These are phyloP conservation scores for Corvus moneduloides DNA, from an alignment of 2,113 vertebrate genomes.

Conservation along the genomic window DNA sequence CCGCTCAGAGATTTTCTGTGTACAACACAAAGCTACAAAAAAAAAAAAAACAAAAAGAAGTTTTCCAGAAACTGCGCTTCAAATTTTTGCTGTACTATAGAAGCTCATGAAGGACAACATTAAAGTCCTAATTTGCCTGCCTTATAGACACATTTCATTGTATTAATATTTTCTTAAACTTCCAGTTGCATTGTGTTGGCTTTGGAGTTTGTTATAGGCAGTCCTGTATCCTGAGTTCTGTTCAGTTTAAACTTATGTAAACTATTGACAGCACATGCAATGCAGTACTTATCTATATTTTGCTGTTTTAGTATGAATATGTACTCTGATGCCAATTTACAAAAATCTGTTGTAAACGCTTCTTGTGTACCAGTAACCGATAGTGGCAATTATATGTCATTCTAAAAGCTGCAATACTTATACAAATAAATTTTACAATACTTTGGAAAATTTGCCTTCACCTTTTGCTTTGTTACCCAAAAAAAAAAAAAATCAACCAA, in stretches of 20 bases:
- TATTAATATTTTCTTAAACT: slow-evolving; percentile 63
- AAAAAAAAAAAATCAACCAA: not conserved
- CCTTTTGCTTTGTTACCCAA: slow-evolving; percentile 33
- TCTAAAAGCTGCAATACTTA: slow-evolving; percentile 81
- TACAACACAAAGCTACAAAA: slow-evolving; percentile 39
- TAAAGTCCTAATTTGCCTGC: slow-evolving; percentile 53
- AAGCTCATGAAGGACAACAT: slow-evolving; percentile 58
- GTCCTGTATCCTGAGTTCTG: slow-evolving; percentile 68
- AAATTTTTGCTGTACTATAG: slow-evolving; percentile 54
- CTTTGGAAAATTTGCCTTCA: slow-evolving; percentile 72
- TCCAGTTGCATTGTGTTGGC: slow-evolving; percentile 68
- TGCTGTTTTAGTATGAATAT: slow-evolving; percentile 71
- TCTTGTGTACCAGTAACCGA: slow-evolving; percentile 74
- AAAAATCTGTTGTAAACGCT: slow-evolving; percentile 73
- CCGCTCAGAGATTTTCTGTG: slow-evolving; percentile 33
- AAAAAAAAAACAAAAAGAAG: not conserved
- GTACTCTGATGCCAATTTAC: slow-evolving; percentile 69
- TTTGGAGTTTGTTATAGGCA: slow-evolving; percentile 73
- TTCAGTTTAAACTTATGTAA: slow-evolving; percentile 65
- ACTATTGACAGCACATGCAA: slow-evolving; percentile 69
- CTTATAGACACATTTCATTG: slow-evolving; percentile 58
- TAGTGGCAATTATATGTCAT: slow-evolving; percentile 75
- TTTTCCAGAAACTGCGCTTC: slow-evolving; percentile 53
- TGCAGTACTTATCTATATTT: slow-evolving; percentile 68
- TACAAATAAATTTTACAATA: slow-evolving; percentile 85